Evolutionary conservation across 1,140 invertebrate species (phyloP), one percentile per base, ranked within the genome.

Genomic region (Andrena cerasifolii): DNA sequence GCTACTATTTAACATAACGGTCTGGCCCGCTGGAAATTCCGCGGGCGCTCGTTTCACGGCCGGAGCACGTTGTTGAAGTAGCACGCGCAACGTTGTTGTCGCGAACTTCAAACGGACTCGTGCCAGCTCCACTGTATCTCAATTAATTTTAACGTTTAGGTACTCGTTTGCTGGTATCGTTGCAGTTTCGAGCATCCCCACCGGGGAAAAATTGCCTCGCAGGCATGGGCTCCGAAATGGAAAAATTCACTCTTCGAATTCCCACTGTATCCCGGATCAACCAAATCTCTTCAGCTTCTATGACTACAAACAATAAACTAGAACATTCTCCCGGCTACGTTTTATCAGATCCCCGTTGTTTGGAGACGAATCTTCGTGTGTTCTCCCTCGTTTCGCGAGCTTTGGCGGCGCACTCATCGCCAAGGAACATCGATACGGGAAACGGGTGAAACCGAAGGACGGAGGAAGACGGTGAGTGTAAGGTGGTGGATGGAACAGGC

Each of bases 91-190:
- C 63, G 67, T 65, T 47, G 80, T 65, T 79, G 68, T 70, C 62
- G 61, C 51, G 53, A 83, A 83, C 54, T 83, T 83, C 61, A 36
- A 71, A 68, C 54, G 53, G 82, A 83, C 79, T 83, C 78, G 82
- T 83, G 71, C 77, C 56, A 82, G 31, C 24, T 58, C 45, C 80
- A 74, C 45, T 79, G 77, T 59, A 80, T 83, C 65, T 56, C 77
- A 62, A 79, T 84, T 83, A 84, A 84, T 84, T 84, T 66, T 45
- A n/a, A 8, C 43, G 16, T 72, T 53, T 59, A 62, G 16, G 62
- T 51, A 51, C 21, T 47, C 47, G 31, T 59, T 21, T n/a, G 45
- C 33, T 68, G 36, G 49, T 68, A 76, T 59, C 56, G 54, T 68
- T 45, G 43, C 40, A n/a, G 40, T 18, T 31, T 24, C 26, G 51